Evolutionary conservation across 2,797 vertebrate genomes (phyloP), one percentile per base, ranked within the genome.

Genomic region (Limnodromus scolopaceus): DNA sequence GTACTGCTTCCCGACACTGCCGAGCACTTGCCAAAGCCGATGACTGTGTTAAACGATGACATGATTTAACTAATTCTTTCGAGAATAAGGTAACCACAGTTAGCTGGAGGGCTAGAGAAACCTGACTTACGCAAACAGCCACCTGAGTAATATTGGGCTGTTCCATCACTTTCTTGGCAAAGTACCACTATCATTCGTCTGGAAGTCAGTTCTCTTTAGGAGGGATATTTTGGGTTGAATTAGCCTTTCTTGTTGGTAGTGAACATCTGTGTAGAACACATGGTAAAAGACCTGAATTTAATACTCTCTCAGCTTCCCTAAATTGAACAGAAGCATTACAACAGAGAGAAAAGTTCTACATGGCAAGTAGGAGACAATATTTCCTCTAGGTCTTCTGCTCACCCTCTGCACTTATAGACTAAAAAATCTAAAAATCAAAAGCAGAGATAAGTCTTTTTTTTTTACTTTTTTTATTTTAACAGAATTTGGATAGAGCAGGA

Each of bases 1-100:
- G 10, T 2, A 4, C 5, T 1, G 3, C 41, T 60, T 25, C 57
- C 27, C 23, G 4, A 8, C 6, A 1, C 36, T 13, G 36, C 61
- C 6, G 1, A 69, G 41, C 24, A 2, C n/a, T 66, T 7, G n/a
- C 58, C 66, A 17, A 13, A 72, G 46, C 32, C 5, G 0, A 4
- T 5, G 25, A 6, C 38, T 13, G 10, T 4, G 11, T 34, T 39
- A 54, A 87, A 68, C 1, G 1, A n/a, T 18, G 25, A 15, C 18
- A 32, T 1, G 3, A 39, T 88, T 66, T 34, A 54, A 80, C 28
- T 10, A 23, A 61, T 43, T n/a, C 20, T 41, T 79, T 36, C 28
- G 27, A 51, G 61, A 88, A 27, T 13, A 34, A 54, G 11, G 20
- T 11, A 5, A 18, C 23, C 55, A 60, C 13, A 5, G 19, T 24